Evolutionary conservation across 2,113 vertebrate genomes (phyloP).

Genomic region (Cheirogaleus medius): DNA sequence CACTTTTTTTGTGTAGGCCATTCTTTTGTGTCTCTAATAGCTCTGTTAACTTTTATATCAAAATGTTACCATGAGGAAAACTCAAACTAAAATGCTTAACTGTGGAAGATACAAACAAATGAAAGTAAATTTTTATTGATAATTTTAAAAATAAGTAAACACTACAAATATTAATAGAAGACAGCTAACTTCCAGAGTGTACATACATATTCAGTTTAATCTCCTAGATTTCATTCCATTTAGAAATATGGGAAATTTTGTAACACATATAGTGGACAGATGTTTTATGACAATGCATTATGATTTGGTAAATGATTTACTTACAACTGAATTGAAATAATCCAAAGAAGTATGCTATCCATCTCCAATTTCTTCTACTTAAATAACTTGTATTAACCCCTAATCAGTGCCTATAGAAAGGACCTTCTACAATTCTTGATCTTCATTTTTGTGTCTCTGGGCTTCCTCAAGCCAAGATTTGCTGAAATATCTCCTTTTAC

Average conservation of each 20-base stretch:
- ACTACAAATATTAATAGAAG: not conserved
- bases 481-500: not conserved
- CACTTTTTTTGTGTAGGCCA: too few relatives aligned
- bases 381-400: not conserved
- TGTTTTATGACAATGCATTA: not conserved
- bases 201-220: not conserved
- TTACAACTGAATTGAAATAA: slow-evolving; percentile 12
- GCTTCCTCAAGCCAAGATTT: not conserved
- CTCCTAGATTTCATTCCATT: not conserved
- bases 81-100: not conserved
- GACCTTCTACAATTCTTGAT: not conserved
- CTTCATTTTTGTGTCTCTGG: not conserved
- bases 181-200: not conserved
- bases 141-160: not conserved
- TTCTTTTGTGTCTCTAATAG: not conserved
- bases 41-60: not conserved
- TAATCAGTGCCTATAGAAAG: not conserved
- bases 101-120: not conserved
- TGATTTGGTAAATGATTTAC: not conserved
- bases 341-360: not conserved
- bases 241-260: not conserved
- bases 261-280: not conserved
- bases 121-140: not conserved
- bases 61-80: not conserved
- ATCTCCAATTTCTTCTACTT: not conserved